Percentiles rank a stretch among this genome's conserved stretches.
Evolutionary conservation across 1,140 invertebrate genomes (phyloP).

Genomic region (Drosophila funebris): DNA sequence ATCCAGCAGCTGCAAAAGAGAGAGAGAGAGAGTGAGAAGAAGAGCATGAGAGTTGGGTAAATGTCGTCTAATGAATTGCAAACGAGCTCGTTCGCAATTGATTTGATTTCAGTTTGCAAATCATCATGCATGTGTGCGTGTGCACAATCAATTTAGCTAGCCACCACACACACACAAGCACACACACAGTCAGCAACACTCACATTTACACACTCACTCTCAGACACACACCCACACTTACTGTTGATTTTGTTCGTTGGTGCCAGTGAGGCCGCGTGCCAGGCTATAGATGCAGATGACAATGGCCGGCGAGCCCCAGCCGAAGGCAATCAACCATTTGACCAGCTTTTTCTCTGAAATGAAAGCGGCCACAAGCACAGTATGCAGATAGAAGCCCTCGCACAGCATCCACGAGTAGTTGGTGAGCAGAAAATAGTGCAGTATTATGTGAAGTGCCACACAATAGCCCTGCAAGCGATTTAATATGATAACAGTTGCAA

Average conservation of each 20-base stretch:
- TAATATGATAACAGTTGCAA: neutral
- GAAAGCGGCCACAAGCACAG: slow-evolving; percentile 95
- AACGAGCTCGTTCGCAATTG: slow-evolving; percentile 28
- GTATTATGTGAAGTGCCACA: slow-evolving; percentile 91
- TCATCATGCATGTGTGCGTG: slow-evolving; percentile 8
- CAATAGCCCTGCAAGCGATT: slow-evolving; percentile 88
- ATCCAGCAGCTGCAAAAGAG: slow-evolving; percentile 91
- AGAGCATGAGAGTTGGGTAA: slow-evolving; percentile 11
- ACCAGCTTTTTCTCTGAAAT: slow-evolving; percentile 93
- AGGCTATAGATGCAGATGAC: slow-evolving; percentile 88
- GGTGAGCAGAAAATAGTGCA: slow-evolving; percentile 95
- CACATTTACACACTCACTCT: too few species aligned
- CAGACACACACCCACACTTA: slow-evolving; percentile 83
- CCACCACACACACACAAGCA: slow-evolving; percentile 2
- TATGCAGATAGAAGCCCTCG: slow-evolving; percentile 97
- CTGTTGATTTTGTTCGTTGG: slow-evolving; percentile 85
- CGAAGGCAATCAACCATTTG: slow-evolving; percentile 91
- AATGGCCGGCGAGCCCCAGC: slow-evolving; percentile 92
- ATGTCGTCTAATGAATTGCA: slow-evolving; percentile 57
- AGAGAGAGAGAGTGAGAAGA: neutral
- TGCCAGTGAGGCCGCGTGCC: slow-evolving; percentile 85
- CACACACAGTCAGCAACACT: too few species aligned
- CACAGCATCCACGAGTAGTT: slow-evolving; percentile 98
- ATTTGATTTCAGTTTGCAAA: slow-evolving; percentile 36
- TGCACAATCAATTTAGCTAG: slow-evolving; percentile 25